Evolutionary conservation across 2,113 vertebrate species (phyloP), one percentile per base, ranked within the genome.

Genomic region (Mormyrus lacerda): DNA sequence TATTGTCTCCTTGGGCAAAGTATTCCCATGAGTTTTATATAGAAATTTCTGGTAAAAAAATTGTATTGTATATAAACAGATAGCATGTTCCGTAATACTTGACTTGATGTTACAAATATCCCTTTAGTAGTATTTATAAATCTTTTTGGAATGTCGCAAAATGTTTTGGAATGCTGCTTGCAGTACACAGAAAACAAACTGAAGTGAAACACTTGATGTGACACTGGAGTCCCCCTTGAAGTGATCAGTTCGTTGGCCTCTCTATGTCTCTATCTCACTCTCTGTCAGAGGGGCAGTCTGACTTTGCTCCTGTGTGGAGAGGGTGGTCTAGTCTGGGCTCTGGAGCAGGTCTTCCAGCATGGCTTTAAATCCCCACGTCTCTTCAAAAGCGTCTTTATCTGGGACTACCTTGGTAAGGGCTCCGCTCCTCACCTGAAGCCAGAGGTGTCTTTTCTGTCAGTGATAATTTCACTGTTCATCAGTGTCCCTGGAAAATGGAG

Each of bases 341-440:
- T 99, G 31, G 98, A 99, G 90, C 98, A 99, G 91, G 98, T 99
- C 92, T 99, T 99, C 92, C 98, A 98, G 92, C 98, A 99, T 17
- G 97, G 98, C 91, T 99, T 99, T 93, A 99, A 99, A 93, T 98
- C 98, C 1, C 98, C 98, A 0, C 96, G 98, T 83, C 98, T 99
- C 93, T 99, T 99, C 96, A 99, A 99, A 95, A 99, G 98, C 0
- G 96, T 99, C 93, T 99, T 99, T 95, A 99, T 99, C 93, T 99
- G 98, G 98, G 98, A 99, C 94, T 98, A 98, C 90, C 94, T 99
- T 93, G 98, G 98, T 99, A 94, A 96, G 95, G 92, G 6, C 13
- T 19, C 31, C n/a, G 8, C 47, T 85, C 11, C 5, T n/a, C 31
- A 42, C 21, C 48, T 45, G 45, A 4, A 21, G 44, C 24, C 15